Base-by-base conservation (phyloP, 2,113 vertebrate species). In the Galeopterus variegatus region DNA sequence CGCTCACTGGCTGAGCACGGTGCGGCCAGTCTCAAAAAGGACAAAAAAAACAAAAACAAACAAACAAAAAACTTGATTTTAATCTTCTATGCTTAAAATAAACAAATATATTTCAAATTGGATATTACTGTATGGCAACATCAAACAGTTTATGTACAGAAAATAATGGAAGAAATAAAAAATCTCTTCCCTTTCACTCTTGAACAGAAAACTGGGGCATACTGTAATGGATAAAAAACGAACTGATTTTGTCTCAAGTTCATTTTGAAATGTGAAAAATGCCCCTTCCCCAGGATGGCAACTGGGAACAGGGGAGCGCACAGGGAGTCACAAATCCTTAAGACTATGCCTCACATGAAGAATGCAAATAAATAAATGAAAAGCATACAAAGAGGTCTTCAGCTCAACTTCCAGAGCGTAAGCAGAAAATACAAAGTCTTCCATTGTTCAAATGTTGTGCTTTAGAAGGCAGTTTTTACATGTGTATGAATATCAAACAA, bases 241-340 rank as follows among this genome's bases (percentile, higher is more conserved):
- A 88, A 90, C 31, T 33, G 11, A 50, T 31, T 94, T 89, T 86
- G 73, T 24, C 73, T 81, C 54, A 10, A 90, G 21, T 88, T 94
- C 87, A 89, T 41, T 80, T 76, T 93, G 77, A 90, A 97, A 95
- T 62, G 24, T 95, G 54, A 93, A 96, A 93, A 95, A 85, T 45
- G 33, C 4, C 60, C 75, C 56, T 75, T 76, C 60, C 62, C 54
- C 54, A 88, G 33, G 60, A 80, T 45, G 33, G 92, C 54, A 97
- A 86, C n/a, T 70, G 64, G 31, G 58, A 83, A 76, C 6, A 65
- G 5, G 2, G 19, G 9, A 15, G 8, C 8, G 31, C 13, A 56
- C 17, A 91, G 26, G 18, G n/a, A 80, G 45, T 41, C 50, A 94
- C 28, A 87, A 92, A 84, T 95, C 80, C 81, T 81, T 26, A 80